A percentile compares a stretch with the other conserved stretches of the same genome.
These are phyloP conservation scores for Ooceraea biroi DNA, from an alignment of 1,140 invertebrate genomes.

Conservation along the genomic window DNA sequence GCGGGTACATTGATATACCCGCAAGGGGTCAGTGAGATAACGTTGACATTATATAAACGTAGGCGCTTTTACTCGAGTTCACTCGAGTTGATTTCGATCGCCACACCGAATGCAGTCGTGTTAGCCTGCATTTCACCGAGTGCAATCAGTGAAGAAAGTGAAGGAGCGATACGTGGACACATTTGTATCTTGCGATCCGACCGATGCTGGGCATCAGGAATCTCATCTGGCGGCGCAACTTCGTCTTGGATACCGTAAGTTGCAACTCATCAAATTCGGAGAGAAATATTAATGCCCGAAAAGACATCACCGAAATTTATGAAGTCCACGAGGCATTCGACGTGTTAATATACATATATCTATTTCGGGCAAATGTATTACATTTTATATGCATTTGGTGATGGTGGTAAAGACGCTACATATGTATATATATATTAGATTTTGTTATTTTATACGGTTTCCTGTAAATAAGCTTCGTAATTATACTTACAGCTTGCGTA, in stretches of 20 bases:
- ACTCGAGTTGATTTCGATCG: slow-evolving; percentile 28
- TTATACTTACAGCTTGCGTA: slow-evolving; percentile 61
- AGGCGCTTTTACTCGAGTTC: background rate
- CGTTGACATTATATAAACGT: slow-evolving; percentile 66
- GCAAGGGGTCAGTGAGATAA: too few relatives aligned
- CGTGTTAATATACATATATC: background rate
- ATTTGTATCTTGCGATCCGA: background rate
- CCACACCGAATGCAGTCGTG: background rate
- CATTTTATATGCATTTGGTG: background rate
- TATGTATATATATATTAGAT: background rate
- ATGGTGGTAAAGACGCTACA: background rate
- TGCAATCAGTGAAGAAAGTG: slow-evolving; percentile 22
- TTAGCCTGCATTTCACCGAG: background rate
- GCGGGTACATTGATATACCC: background rate
- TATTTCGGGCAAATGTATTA: background rate
- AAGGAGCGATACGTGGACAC: slow-evolving; percentile 8
- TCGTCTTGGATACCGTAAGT: slow-evolving; percentile 72
- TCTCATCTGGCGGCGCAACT: slow-evolving; percentile 62
- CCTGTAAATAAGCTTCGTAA: slow-evolving; percentile 44
- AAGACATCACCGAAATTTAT: too few relatives aligned
- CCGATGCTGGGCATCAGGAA: slow-evolving; percentile 67
- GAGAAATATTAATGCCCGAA: too few relatives aligned
- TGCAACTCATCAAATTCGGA: background rate
- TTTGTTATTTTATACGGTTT: background rate
- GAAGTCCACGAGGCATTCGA: too few relatives aligned